Evolutionary conservation across 1,140 invertebrate species (phyloP).

Genomic region (Phortica variegata): DNA sequence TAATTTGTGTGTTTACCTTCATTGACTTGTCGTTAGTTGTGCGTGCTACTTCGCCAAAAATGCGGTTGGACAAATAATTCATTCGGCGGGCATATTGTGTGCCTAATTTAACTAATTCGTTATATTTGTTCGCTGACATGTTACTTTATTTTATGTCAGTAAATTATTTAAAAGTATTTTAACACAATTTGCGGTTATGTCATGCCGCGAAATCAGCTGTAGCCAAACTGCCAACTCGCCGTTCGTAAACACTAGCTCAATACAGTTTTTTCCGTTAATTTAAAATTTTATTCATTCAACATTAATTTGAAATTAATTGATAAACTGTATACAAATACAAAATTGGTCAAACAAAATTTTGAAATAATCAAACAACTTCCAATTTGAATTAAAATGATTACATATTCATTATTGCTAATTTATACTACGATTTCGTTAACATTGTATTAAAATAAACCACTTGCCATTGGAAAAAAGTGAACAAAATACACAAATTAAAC

Average conservation of each 20-base stretch:
- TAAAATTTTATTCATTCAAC: too few relatives aligned
- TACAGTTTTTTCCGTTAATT: too few relatives aligned
- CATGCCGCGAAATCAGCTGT: slow-evolving; percentile 10
- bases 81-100: slow-evolving; percentile 83
- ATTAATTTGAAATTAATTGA: too few relatives aligned
- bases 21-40: slow-evolving; percentile 72
- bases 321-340: too few relatives aligned
- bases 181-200: slow-evolving; percentile 35
- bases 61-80: slow-evolving; percentile 81
- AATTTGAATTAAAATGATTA: too few relatives aligned
- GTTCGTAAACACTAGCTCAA: slow-evolving; percentile 1
- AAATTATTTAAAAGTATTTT: neutral
- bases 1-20: slow-evolving; percentile 61
- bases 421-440: too few relatives aligned
- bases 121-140: slow-evolving; percentile 63
- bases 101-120: slow-evolving; percentile 66
- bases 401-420: slow-evolving; percentile 8
- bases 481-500: slow-evolving; percentile 61
- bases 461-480: too few relatives aligned
- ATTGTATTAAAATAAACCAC: too few relatives aligned
- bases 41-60: slow-evolving; percentile 85
- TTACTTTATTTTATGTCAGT: neutral
- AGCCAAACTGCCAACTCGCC: neutral
- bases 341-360: too few relatives aligned
- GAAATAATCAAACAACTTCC: too few relatives aligned